Percentiles rank a stretch among this genome's conserved stretches.
Evolutionary conservation across 2,797 vertebrate species (phyloP).

Genomic region (Coregonus ussuriensis): DNA sequence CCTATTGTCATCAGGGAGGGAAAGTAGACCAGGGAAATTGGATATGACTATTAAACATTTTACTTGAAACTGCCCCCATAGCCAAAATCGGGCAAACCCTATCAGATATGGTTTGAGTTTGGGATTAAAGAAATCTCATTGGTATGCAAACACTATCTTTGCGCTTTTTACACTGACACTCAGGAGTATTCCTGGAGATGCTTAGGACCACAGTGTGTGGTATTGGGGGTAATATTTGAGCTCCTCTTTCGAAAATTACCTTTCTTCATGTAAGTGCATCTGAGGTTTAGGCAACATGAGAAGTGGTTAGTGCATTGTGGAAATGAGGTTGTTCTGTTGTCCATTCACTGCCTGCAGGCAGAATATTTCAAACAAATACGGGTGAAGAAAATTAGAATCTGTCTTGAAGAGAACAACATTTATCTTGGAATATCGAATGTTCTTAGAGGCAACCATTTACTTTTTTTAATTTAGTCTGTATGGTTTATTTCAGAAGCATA

Average conservation of each 20-base stretch:
- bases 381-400: constrained; percentile 10
- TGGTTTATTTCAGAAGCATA: too few relatives aligned
- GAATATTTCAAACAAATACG: constrained; percentile 12
- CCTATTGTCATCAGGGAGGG: too few relatives aligned
- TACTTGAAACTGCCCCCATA: background rate
- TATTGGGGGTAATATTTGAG: constrained; percentile 11
- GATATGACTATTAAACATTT: background rate
- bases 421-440: background rate
- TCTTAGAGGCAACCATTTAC: background rate
- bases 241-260: constrained; percentile 14
- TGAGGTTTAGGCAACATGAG: constrained; percentile 13
- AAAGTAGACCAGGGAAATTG: background rate
- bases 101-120: background rate
- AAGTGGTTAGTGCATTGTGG: constrained; percentile 29
- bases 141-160: background rate
- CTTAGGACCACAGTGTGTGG: constrained; percentile 2
- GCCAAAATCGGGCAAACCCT: background rate
- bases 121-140: background rate
- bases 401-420: background rate
- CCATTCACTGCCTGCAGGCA: constrained; percentile 22
- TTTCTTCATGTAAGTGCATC: constrained; percentile 19
- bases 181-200: background rate
- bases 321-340: constrained; percentile 27
- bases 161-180: background rate
- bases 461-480: too few relatives aligned